Conservation (phyloP, 1,140 invertebrate genomes). For the Anadara kagoshimensis region DNA sequence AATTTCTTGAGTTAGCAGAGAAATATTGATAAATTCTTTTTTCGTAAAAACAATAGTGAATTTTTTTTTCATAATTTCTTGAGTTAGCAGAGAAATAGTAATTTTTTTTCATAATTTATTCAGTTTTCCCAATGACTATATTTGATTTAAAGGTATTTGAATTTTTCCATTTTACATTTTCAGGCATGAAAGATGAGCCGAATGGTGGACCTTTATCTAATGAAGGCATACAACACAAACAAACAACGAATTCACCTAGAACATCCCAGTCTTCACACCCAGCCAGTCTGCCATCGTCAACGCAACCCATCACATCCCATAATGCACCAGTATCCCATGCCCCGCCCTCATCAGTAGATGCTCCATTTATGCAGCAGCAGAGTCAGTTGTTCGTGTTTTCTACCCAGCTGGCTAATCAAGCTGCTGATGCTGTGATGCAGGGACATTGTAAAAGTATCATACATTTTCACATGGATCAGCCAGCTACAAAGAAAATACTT, state of each 20-base stretch:
- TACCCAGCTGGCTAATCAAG: conserved; percentile 93
- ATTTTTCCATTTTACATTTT: too few species aligned
- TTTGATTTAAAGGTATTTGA: too few species aligned
- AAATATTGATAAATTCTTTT: too few species aligned
- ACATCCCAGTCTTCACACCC: conserved; percentile 36
- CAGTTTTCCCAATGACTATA: too few species aligned
- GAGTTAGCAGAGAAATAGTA: too few species aligned
- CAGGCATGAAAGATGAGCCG: too few species aligned
- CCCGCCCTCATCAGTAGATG: conserved; percentile 31
- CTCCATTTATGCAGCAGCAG: conserved; percentile 86
- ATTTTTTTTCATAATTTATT: too few species aligned
- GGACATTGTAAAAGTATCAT: conserved; percentile 94
- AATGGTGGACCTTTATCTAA: too few species aligned
- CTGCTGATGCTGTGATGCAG: conserved; percentile 91
- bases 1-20: too few species aligned
- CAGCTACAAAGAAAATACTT: conserved; percentile 94
- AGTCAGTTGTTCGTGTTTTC: conserved; percentile 99
- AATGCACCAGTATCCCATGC: conserved; percentile 25
- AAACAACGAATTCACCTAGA: conserved; percentile 3
- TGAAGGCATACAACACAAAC: too few species aligned
- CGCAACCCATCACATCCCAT: conserved; percentile 15
- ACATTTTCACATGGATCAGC: conserved; percentile 95
- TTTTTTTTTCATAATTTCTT: too few species aligned
- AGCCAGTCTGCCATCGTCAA: conserved; percentile 9
- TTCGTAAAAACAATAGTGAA: too few species aligned